Evolutionary conservation across 2,888 invertebrate species (phyloP), one percentile per base, ranked within the genome.

Genomic region (Thumatha senex): DNA sequence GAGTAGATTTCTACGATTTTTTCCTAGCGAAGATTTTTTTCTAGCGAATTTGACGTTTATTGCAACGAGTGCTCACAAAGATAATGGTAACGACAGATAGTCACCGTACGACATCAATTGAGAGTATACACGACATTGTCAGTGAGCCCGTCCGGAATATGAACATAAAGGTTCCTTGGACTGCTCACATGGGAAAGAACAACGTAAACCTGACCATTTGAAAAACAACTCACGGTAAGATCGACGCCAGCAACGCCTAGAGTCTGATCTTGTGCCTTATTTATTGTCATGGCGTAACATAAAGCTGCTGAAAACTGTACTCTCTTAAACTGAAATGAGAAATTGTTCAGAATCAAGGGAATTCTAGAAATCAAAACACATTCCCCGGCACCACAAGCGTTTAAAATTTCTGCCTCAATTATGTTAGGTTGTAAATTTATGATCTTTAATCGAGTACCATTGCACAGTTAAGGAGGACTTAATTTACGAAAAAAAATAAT

Each of bases 281-380:
- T 38, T 31, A 46, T 44, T 41, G 58, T 58, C 49, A 62, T 59
- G 48, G 58, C 58, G 51, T 58, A 60, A 50, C 41, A 54, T 18
- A 44, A 7, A 7, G 10, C 54, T 48, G 58, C 55, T 41, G 61
- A 56, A 57, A 64, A 61, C 31, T 61, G 59, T 48, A 63, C 18
- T 10, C 61, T 53, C 54, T 61, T 61, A 58, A 63, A 64, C 54
- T 58, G 56, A 54, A 62, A 67, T 0, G 60, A 60, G 52, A 58
- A 63, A 61, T 63, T 56, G 43, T 54, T 52, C 49, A 61, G 60
- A 54, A 61, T 63, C 43, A 62, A 53, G 49, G 54, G 58, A 9
- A 58, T 63, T 51, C 59, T 51, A 35, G 59, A 55, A 51, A 58
- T 60, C 36, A 56, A 58, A 11, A 48, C 42, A 10, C 8, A 12